Percentiles rank a stretch among this genome's conserved stretches.
These are phyloP conservation scores for Caenorhabditis imperialis DNA, from an alignment of 2,888 invertebrate species.

Conservation along the genomic window DNA sequence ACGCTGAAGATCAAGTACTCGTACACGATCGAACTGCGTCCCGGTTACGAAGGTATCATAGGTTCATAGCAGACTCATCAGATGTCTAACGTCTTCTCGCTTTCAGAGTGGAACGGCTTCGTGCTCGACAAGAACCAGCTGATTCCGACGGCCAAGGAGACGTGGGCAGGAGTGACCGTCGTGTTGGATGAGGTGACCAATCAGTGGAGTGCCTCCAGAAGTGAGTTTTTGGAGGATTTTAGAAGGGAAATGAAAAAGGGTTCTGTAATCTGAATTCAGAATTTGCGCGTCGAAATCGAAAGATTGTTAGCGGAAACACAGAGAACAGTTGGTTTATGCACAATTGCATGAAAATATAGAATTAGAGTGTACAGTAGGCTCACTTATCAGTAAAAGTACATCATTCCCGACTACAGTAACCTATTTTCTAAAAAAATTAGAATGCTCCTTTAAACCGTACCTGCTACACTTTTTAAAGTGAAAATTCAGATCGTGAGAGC, in stretches of 20 bases:
- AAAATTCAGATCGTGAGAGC: constrained; percentile 49
- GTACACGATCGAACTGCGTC: constrained; percentile 75
- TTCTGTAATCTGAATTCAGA: constrained; percentile 13
- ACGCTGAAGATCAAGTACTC: constrained; percentile 75
- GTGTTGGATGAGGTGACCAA: constrained; percentile 66
- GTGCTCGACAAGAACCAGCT: constrained; percentile 72
- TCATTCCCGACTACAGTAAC: too few species aligned
- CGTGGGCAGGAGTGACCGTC: constrained; percentile 75
- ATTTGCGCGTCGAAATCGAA: constrained; percentile 16
- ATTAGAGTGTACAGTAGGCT: not conserved
- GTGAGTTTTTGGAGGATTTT: constrained; percentile 22
- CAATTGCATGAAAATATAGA: not conserved
- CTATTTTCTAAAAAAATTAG: too few species aligned
- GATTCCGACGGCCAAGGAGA: constrained; percentile 76
- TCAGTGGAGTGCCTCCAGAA: constrained; percentile 45
- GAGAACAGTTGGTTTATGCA: constrained; percentile 20
- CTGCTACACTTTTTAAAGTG: too few species aligned
- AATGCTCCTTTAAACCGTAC: too few species aligned
- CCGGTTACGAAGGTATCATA: constrained; percentile 72
- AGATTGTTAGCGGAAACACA: constrained; percentile 24
- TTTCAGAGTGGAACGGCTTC: constrained; percentile 76
- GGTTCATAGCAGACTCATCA: too few species aligned
- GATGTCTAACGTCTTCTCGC: too few species aligned
- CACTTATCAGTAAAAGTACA: not conserved
- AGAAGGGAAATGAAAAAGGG: not conserved